Evolutionary conservation across 1,140 invertebrate genomes (phyloP), one percentile per base, ranked within the genome.

Genomic region (Cydia fagiglandana): DNA sequence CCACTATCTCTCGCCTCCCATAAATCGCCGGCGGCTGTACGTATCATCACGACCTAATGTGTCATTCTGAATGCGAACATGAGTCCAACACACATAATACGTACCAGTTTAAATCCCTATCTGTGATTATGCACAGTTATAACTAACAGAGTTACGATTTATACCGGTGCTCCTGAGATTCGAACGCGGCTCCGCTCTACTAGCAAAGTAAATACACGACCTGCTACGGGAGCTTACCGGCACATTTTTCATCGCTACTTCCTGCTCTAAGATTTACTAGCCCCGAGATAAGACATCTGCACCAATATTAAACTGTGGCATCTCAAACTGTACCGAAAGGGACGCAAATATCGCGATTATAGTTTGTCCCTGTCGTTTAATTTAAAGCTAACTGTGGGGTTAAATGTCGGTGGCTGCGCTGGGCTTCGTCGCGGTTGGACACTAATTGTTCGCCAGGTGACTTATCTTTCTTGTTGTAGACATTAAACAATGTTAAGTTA

Each of bases 201-300:
- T 17, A 61, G 56, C 56, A 24, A 61, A 24, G 56, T 10, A 24
- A 24, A 61, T 24, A 61, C 20, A 53, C 15, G 50, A 24, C 56
- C 61, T 30, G 78, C 76, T 76, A 74, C 78, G 74, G 76, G 75
- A 76, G 76, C 78, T 77, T 73, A 78, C 76, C 50, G 78, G 64
- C 68, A 81, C 75, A 82, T 84, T 84, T 85, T 82, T 83, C 81
- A 81, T 83, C 75, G 73, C 75, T 78, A 76, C 83, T 84, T 82
- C 83, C 83, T 84, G 83, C 78, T 81, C 68, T 47, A 45, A 83
- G 81, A 85, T 86, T 84, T 83, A 86, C 81, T 70, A 45, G 10
- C 41, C 45, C 5, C 12, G 28, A 79, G 79, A 80, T 82, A 82
- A 80, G 75, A 75, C 77, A 81, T 83, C 79, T 83, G 81, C 77